Conservation (phyloP, 2,113 vertebrate species). For the Typhlomys cinereus region DNA sequence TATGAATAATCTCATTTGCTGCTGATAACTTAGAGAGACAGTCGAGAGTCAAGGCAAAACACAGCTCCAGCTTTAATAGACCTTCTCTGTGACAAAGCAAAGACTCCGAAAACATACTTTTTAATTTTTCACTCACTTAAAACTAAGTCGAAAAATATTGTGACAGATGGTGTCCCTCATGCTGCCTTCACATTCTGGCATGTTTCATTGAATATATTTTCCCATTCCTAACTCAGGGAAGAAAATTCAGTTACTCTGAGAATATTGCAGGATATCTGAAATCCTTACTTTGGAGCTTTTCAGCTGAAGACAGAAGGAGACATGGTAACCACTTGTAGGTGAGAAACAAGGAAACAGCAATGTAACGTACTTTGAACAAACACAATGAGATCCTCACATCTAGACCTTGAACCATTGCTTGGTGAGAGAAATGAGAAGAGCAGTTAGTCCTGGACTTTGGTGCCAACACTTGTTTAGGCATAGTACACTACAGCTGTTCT, state of each 20-base stretch:
- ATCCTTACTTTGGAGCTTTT: slow-evolving; percentile 68
- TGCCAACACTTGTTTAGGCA: slow-evolving; percentile 15
- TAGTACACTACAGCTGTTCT: slow-evolving; percentile 50
- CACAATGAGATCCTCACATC: neutral
- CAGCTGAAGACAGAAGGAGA: slow-evolving; percentile 55
- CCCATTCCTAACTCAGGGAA: slow-evolving; percentile 79
- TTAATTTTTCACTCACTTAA: slow-evolving; percentile 81
- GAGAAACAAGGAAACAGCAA: slow-evolving; percentile 43
- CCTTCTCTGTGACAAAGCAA: slow-evolving; percentile 70
- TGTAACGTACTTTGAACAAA: slow-evolving; percentile 45
- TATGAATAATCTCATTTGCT: slow-evolving; percentile 53
- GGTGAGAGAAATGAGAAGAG: neutral
- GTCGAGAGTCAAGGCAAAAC: slow-evolving; percentile 60
- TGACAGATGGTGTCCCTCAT: slow-evolving; percentile 83
- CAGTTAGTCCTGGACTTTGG: neutral
- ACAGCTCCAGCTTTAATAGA: slow-evolving; percentile 69
- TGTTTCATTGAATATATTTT: slow-evolving; percentile 78
- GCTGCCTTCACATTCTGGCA: slow-evolving; percentile 81
- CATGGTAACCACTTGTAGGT: slow-evolving; percentile 44
- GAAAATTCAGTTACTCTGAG: slow-evolving; percentile 81
- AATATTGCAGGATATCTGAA: slow-evolving; percentile 66
- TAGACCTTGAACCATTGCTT: neutral
- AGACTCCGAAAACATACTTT: slow-evolving; percentile 80
- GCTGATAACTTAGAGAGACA: slow-evolving; percentile 31
- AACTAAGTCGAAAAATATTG: slow-evolving; percentile 85